A percentile compares a stretch with the other conserved stretches of the same genome.
These are phyloP conservation scores for Drosophila malerkotliana DNA, from an alignment of 1,140 invertebrate genomes.

Conservation along the genomic window DNA sequence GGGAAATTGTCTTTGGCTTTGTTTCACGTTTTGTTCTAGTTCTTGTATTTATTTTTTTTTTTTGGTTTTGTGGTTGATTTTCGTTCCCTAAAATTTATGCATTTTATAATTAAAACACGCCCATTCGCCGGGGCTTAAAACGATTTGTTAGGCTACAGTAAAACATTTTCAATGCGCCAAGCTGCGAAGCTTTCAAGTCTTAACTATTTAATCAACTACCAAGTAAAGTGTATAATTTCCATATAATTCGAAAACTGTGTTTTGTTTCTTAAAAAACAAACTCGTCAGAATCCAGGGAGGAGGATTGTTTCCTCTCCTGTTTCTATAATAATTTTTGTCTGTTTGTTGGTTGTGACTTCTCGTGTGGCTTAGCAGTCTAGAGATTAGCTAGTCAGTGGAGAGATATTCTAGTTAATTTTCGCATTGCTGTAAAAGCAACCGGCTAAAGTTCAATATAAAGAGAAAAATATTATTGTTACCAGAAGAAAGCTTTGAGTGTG, in stretches of 20 bases:
- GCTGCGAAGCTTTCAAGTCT: slow-evolving; percentile 73
- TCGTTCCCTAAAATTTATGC: slow-evolving; percentile 51
- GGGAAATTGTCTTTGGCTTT: slow-evolving; percentile 14
- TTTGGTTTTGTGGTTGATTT: slow-evolving; percentile 41
- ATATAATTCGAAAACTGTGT: slow-evolving; percentile 62
- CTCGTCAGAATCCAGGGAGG: slow-evolving; percentile 55
- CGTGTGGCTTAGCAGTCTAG: slow-evolving; percentile 70
- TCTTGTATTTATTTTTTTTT: neutral
- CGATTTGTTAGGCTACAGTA: slow-evolving; percentile 72
- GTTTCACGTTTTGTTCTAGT: slow-evolving; percentile 3
- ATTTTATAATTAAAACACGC: slow-evolving; percentile 63
- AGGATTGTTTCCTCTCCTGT: slow-evolving; percentile 35
- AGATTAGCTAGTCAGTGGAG: slow-evolving; percentile 64
- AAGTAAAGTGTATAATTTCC: slow-evolving; percentile 71
- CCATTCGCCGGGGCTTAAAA: slow-evolving; percentile 49
- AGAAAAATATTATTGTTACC: slow-evolving; percentile 81
- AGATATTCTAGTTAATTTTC: slow-evolving; percentile 53
- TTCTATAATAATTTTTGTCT: neutral
- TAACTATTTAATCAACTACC: slow-evolving; percentile 67
- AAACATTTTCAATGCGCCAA: slow-evolving; percentile 73
- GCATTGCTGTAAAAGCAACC: slow-evolving; percentile 71
- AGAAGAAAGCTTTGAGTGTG: slow-evolving; percentile 78
- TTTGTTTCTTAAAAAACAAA: slow-evolving; percentile 50
- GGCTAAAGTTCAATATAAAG: slow-evolving; percentile 69
- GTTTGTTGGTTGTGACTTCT: slow-evolving; percentile 26